Conservation (phyloP, 2,797 vertebrate species). For the Catamblyrhynchus diadema region DNA sequence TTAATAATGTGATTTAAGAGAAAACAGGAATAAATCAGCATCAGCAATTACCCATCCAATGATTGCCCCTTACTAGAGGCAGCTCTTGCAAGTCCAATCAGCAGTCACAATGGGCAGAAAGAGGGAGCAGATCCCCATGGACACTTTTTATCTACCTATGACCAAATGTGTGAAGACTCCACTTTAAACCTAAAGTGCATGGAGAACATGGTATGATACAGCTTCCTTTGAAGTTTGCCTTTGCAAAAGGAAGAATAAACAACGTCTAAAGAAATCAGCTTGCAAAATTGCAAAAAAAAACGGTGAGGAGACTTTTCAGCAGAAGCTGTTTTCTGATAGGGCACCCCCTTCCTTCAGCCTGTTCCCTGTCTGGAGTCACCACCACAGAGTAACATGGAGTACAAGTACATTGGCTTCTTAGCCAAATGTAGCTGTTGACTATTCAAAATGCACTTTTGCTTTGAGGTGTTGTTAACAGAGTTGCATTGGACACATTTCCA, state of each 20-base stretch:
- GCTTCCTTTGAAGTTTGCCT: background rate
- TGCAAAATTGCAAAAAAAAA: background rate
- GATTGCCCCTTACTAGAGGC: background rate
- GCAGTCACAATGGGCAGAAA: background rate
- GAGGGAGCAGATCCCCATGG: background rate
- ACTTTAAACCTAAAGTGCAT: background rate
- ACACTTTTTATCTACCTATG: background rate
- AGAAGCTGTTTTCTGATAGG: background rate
- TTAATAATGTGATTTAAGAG: background rate
- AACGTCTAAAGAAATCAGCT: background rate
- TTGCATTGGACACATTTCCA: background rate
- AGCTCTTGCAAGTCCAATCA: background rate
- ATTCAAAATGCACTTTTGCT: background rate
- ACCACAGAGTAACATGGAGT: background rate
- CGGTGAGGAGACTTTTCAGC: background rate
- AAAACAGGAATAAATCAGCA: background rate
- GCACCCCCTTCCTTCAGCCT: background rate
- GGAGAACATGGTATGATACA: fast-evolving
- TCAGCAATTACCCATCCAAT: background rate
- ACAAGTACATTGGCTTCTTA: background rate
- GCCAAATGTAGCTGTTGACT: background rate
- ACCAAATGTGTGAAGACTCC: background rate
- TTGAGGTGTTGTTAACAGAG: background rate
- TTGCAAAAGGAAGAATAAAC: background rate
- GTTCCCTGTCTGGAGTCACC: background rate